phyloP scores from a whole-genome alignment of 2,113 vertebrate species.

The Cacatua alba region DNA sequence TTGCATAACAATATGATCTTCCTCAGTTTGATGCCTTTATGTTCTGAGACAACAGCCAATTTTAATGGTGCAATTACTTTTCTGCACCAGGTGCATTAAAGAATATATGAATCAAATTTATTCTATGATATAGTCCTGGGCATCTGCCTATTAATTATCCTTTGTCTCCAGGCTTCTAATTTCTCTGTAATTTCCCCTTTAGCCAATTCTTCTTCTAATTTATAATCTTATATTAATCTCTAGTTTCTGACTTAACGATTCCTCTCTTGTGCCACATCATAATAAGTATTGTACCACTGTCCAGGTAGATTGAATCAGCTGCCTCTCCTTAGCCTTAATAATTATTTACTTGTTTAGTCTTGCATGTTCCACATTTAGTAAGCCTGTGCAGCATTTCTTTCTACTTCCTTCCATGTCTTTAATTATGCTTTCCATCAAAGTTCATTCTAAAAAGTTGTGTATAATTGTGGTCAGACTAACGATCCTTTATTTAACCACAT shows the following conservation, averaged over 20 bases:
- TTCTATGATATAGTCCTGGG: not conserved
- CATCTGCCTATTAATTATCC: not conserved
- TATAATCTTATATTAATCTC: not conserved
- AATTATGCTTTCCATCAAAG: slow-evolving; percentile 10
- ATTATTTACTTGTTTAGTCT: not conserved
- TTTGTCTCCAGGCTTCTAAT: not conserved
- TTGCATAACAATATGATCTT: not conserved
- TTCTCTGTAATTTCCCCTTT: not conserved
- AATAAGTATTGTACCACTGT: not conserved
- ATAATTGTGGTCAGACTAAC: not conserved
- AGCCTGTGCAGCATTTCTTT: not conserved
- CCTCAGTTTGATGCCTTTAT: not conserved
- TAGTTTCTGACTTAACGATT: not conserved
- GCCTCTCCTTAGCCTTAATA: not conserved
- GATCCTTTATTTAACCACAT: not conserved
- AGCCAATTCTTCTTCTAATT: not conserved
- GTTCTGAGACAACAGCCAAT: not conserved
- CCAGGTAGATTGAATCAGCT: not conserved
- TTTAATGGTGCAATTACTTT: not conserved
- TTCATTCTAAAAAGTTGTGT: not conserved
- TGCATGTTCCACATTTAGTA: not conserved
- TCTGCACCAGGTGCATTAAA: not conserved
- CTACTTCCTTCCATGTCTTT: not conserved
- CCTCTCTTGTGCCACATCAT: not conserved
- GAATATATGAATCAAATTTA: not conserved